Base-by-base conservation (phyloP, 2,888 invertebrate genomes). In the Bombylius major region DNA sequence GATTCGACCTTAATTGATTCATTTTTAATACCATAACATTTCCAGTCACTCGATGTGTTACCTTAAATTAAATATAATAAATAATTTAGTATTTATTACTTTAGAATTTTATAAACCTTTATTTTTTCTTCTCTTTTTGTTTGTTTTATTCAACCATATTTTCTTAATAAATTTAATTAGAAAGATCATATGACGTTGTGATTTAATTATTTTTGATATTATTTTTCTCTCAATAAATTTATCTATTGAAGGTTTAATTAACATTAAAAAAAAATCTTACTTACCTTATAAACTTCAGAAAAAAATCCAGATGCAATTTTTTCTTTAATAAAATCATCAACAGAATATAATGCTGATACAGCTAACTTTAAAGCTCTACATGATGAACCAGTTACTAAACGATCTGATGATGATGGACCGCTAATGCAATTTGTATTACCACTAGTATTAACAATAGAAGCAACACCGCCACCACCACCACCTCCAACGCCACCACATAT, bases 1-100 rank as follows among this genome's bases (percentile, higher is more conserved):
- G 82, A 79, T 96, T 95, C 66, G 93, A 91, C 61, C 89, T 83
- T 71, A 91, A 85, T 76, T 92, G 86, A 79, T 96, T 92, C 89
- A 91, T 93, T 78, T 96, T 96, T 69, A 96, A 83, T 75, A 95
- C 96, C 95, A 96, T 96, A 70, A 94, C 90, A 73, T 93, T 86
- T 66, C 89, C 89, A 56, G 93, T 92, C 64, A 87, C 86, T 73
- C 87, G 86, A 78, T 96, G 95, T 62, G 90, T 92, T 72, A 94
- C 95, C 91, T 92, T 79, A 49, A 81, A 81, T 63, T 59, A 63
- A 63, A 65, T 60, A 54, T n/a, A 59, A 54, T 56, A 58, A 59
- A 56, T 13, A 58, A 54, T 39, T 42, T 48, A 9, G 7, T 9
- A 39, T 39, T 23, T 23, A 23, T 23, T 23, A 23, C 23, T 23